Evolutionary conservation across 2,888 invertebrate species (phyloP).

Genomic region (Adineta ricciae): DNA sequence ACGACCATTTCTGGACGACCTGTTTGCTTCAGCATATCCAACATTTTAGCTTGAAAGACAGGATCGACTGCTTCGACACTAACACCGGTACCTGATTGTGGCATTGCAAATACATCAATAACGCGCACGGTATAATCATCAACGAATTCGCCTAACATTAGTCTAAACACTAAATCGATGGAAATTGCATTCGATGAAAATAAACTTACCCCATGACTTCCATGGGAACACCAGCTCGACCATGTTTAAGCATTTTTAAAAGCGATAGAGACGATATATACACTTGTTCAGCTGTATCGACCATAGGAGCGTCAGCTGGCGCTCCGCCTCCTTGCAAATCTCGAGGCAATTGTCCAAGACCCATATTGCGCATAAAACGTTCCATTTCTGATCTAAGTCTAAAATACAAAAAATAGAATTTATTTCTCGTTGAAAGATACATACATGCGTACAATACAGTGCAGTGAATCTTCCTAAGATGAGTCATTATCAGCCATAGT

Average conservation of each 20-base stretch:
- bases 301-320: constrained; percentile 46
- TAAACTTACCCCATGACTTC: constrained; percentile 81
- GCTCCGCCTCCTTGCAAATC: not conserved
- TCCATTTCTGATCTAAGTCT: not conserved
- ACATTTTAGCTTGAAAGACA: constrained; percentile 98
- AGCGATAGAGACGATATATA: constrained; percentile 68
- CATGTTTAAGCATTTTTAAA: constrained; percentile 86
- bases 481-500: not conserved
- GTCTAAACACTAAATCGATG: constrained; percentile 37
- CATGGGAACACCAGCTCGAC: constrained; percentile 96
- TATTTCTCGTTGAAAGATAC: too few relatives aligned
- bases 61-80: constrained; percentile 99
- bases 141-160: constrained; percentile 89
- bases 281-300: constrained; percentile 92
- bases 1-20: constrained; percentile 99
- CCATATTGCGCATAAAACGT: not conserved
- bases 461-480: too few relatives aligned
- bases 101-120: constrained; percentile 99
- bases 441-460: too few relatives aligned
- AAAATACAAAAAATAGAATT: too few relatives aligned
- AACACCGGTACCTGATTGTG: constrained; percentile 92
- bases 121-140: constrained; percentile 98
- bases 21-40: constrained; percentile 90
- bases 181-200: not conserved
- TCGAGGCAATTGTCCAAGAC: not conserved